These are phyloP conservation scores for Cotesia vestalis DNA, from an alignment of 1,140 invertebrate genomes.

Conservation along the genomic window DNA sequence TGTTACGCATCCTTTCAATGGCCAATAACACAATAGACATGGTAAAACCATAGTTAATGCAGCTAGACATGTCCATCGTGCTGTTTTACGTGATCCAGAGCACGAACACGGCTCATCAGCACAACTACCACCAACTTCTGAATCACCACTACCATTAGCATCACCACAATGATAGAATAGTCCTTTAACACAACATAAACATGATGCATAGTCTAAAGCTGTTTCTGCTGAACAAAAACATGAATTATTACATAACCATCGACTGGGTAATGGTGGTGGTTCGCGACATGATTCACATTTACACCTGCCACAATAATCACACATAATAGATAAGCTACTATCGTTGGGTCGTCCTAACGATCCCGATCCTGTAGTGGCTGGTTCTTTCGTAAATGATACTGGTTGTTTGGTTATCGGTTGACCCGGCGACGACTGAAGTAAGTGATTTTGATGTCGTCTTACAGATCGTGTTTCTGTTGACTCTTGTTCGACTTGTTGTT, in stretches of 20 bases:
- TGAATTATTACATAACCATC: constrained; percentile 87
- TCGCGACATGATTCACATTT: constrained; percentile 86
- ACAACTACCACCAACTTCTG: constrained; percentile 70
- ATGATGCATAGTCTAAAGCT: constrained; percentile 86
- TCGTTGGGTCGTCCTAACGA: constrained; percentile 47
- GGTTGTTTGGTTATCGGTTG: constrained; percentile 69
- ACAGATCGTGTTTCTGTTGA: constrained; percentile 48
- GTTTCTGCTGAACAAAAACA: constrained; percentile 88
- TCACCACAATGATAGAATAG: constrained; percentile 91
- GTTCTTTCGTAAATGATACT: constrained; percentile 68
- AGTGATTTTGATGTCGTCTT: constrained; percentile 47
- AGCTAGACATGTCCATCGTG: constrained; percentile 86
- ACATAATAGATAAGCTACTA: constrained; percentile 75
- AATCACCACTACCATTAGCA: constrained; percentile 72
- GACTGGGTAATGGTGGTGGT: constrained; percentile 82
- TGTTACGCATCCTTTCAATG: constrained; percentile 81
- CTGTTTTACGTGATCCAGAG: constrained; percentile 72
- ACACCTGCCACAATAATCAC: constrained; percentile 85
- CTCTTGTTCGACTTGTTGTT: constrained; percentile 39
- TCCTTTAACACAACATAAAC: constrained; percentile 92
- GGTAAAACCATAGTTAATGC: constrained; percentile 83
- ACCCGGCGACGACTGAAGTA: constrained; percentile 48
- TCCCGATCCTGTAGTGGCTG: constrained; percentile 54
- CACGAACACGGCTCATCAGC: constrained; percentile 90
- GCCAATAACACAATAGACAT: constrained; percentile 92